These are phyloP conservation scores for Furcula furcula DNA, from an alignment of 2,888 invertebrate species.

Conservation along the genomic window DNA sequence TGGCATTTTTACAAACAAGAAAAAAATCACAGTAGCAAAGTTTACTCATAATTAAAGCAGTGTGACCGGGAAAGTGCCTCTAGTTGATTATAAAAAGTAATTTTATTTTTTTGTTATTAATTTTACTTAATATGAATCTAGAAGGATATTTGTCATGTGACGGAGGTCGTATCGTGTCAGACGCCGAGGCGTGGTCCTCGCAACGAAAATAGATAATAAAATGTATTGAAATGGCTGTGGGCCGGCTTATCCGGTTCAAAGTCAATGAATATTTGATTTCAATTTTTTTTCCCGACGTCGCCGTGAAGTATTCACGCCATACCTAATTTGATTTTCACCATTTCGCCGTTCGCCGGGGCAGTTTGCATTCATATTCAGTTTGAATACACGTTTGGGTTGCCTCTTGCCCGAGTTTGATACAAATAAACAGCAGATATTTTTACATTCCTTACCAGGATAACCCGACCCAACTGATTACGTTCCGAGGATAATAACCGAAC, in stretches of 20 bases:
- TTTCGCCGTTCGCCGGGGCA: conserved; percentile 76
- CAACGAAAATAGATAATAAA: conserved; percentile 79
- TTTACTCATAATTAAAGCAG: too few species aligned
- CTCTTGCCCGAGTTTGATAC: conserved; percentile 76
- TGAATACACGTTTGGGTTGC: conserved; percentile 79
- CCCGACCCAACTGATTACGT: conserved; percentile 80
- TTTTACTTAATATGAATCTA: not conserved
- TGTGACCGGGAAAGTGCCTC: too few species aligned
- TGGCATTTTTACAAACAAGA: too few species aligned
- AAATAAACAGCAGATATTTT: conserved; percentile 81
- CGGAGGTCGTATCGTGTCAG: conserved; percentile 36
- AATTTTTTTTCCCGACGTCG: conserved; percentile 79
- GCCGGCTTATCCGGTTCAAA: conserved; percentile 81
- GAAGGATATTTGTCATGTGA: conserved; percentile 9
- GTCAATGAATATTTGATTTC: conserved; percentile 83
- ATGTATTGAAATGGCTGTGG: conserved; percentile 80
- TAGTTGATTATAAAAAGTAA: too few species aligned
- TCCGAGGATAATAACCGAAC: conserved; percentile 69
- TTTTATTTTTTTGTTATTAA: conserved; percentile 3
- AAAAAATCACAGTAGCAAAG: too few species aligned
- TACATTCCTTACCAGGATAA: conserved; percentile 74
- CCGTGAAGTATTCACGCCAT: conserved; percentile 82
- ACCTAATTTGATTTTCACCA: conserved; percentile 82
- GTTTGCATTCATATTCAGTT: conserved; percentile 82
- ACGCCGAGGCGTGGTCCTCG: conserved; percentile 43